A percentile compares a stretch with the other conserved stretches of the same genome.
phyloP scores from a whole-genome alignment of 2,797 vertebrate genomes.

The Poecile montanus region DNA sequence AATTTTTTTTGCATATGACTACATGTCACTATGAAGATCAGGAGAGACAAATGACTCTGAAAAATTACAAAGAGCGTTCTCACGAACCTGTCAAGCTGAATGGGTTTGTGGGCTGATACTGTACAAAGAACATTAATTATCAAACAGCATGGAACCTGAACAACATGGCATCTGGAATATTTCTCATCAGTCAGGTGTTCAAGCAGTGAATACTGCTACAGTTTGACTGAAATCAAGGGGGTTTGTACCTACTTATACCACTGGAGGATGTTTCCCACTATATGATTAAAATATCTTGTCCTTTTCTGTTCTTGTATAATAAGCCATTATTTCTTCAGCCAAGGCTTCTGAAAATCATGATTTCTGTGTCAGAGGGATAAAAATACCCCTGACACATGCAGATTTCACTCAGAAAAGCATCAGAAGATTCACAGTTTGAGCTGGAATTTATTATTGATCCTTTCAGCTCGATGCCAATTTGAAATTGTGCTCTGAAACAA shows the following conservation, averaged over 20 bases:
- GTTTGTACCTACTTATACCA: background rate
- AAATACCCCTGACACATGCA: slow-evolving; percentile 31
- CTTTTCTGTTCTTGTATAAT: slow-evolving; percentile 13
- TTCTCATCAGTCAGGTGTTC: background rate
- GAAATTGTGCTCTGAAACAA: background rate
- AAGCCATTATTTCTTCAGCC: slow-evolving; percentile 17
- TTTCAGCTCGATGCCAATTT: background rate
- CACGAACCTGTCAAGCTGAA: slow-evolving; percentile 42
- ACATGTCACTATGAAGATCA: background rate
- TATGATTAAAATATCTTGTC: slow-evolving; percentile 5
- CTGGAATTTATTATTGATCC: slow-evolving; percentile 51
- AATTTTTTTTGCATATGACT: background rate
- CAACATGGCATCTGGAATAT: background rate
- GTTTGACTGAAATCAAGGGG: background rate
- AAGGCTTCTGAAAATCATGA: slow-evolving; percentile 10
- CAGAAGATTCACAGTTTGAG: slow-evolving; percentile 27
- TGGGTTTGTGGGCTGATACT: slow-evolving; percentile 33
- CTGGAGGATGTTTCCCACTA: background rate
- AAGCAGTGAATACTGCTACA: background rate
- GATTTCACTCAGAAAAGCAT: slow-evolving; percentile 31
- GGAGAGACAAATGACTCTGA: background rate
- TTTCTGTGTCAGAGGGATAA: slow-evolving; percentile 51
- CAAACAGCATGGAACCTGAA: slow-evolving; percentile 7
- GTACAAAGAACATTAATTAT: slow-evolving; percentile 46
- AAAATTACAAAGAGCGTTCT: background rate